Percentiles rank a stretch among this genome's conserved stretches.
phyloP scores from a whole-genome alignment of 2,797 vertebrate genomes.

The Cichlasoma orientale region DNA sequence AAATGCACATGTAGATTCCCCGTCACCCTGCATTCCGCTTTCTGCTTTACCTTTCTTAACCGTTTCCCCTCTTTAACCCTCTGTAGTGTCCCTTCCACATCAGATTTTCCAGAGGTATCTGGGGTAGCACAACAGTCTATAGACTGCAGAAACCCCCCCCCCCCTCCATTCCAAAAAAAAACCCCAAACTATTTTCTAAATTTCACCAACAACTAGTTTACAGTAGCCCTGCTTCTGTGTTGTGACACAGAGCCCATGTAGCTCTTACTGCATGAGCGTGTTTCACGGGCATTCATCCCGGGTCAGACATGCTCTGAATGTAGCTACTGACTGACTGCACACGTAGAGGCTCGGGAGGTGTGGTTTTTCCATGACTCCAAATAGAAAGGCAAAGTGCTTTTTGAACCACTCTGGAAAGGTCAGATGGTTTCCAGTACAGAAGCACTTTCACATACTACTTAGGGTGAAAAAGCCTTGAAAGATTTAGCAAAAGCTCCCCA shows the following conservation, averaged over 20 bases:
- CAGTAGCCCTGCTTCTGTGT: constrained; percentile 13
- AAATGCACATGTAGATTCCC: constrained; percentile 29
- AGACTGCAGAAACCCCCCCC: background rate
- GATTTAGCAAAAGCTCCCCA: background rate
- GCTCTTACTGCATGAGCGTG: constrained; percentile 20
- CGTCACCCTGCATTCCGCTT: background rate
- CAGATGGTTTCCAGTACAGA: constrained; percentile 49
- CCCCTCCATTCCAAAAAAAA: background rate
- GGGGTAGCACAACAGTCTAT: background rate
- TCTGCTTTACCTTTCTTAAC: background rate
- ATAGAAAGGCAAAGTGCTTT: constrained; percentile 65
- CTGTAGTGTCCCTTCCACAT: background rate
- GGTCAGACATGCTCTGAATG: constrained; percentile 62
- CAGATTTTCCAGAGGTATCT: constrained; percentile 17
- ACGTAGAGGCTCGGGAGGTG: constrained; percentile 37
- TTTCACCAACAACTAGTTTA: background rate
- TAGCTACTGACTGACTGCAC: constrained; percentile 52
- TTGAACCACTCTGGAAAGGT: constrained; percentile 59
- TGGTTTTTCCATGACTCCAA: constrained; percentile 69
- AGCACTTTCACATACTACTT: constrained; percentile 16
- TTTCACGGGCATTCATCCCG: constrained; percentile 40
- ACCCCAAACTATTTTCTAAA: background rate
- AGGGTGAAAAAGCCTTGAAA: constrained; percentile 3
- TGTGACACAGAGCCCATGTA: constrained; percentile 12
- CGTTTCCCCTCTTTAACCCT: background rate